Base-by-base conservation (phyloP, 2,888 invertebrate species). In the Leptinotarsa peninsularis region DNA sequence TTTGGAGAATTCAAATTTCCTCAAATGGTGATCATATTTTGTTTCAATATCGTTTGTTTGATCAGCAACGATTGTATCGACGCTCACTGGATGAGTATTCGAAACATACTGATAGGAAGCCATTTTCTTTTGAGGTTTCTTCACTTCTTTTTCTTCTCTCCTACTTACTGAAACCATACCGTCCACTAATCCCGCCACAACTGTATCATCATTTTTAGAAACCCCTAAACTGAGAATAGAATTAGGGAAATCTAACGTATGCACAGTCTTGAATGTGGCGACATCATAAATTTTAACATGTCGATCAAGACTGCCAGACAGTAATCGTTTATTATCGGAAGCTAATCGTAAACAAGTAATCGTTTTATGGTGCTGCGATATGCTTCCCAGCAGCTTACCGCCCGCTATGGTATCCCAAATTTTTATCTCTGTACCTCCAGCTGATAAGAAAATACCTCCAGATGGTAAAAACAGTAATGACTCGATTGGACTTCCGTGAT, bases 291-390 rank as follows among this genome's bases (percentile, higher is more conserved):
- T 92, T 89, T 98, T 98, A 0, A 98, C 94, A 89, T 97, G 97
- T 79, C 96, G 93, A 88, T 99, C 99, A 73, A 99, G 90, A 4
- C 97, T 96, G 1, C 95, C 96, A 0, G 98, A 97, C 82, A 98
- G 88, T 23, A 99, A 90, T 83, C 96, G 91, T 79, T 93, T 94
- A 33, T 95, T 94, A 84, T 95, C 93, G 63, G 94, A 94, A 33
- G 95, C 95, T 77, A 98, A 91, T 80, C 93, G 90, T 68, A 99
- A 87, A 80, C 95, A 94, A 0, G 98, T 99, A 1, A 99, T 93
- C 0, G 98, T 97, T 90, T 99, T 99, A 88, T 98, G 97, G 88
- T 99, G 99, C 82, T 96, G 95, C 3, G 94, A 94, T 79, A 99
- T 92, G 83, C 93, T 93, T 2, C 96, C 93, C 33, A 99, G 87